Conservation (phyloP, 2,888 invertebrate species). For the Cantharis lateralis region DNA sequence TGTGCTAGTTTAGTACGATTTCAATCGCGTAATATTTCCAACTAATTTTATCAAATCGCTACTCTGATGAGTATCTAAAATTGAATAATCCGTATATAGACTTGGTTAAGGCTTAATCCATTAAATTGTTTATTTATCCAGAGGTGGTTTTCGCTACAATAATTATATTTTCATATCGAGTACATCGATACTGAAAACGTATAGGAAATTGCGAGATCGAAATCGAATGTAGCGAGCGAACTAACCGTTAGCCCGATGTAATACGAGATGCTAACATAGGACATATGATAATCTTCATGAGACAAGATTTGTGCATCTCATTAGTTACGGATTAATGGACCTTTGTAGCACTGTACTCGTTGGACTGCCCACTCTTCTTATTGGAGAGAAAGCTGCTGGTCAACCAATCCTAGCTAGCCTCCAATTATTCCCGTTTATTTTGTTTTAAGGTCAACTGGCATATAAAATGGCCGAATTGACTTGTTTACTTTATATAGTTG, state of each 20-base stretch:
- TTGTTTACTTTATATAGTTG: slow-evolving; percentile 43
- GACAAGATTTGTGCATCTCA: slow-evolving; percentile 51
- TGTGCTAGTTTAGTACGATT: not conserved
- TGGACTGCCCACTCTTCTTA: slow-evolving; percentile 42
- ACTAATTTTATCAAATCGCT: not conserved
- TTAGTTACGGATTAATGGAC: slow-evolving; percentile 54
- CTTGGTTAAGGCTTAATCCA: not conserved
- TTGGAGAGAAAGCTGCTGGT: slow-evolving; percentile 43
- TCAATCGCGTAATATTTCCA: not conserved
- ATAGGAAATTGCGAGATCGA: not conserved
- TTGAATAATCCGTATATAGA: not conserved
- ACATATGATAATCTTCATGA: slow-evolving; percentile 32
- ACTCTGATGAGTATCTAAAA: not conserved
- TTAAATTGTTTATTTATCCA: not conserved
- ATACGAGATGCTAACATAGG: slow-evolving; percentile 32
- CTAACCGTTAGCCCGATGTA: slow-evolving; percentile 3
- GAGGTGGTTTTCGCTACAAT: not conserved
- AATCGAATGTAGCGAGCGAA: not conserved
- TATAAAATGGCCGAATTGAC: slow-evolving; percentile 54
- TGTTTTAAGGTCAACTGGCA: slow-evolving; percentile 53
- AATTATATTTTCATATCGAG: not conserved
- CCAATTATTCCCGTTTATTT: slow-evolving; percentile 55
- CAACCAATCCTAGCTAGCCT: slow-evolving; percentile 50
- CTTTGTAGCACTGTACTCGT: slow-evolving; percentile 48
- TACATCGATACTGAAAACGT: not conserved